Conservation (phyloP, 2,797 vertebrate genomes). For the Acrossocheilus fasciatus region DNA sequence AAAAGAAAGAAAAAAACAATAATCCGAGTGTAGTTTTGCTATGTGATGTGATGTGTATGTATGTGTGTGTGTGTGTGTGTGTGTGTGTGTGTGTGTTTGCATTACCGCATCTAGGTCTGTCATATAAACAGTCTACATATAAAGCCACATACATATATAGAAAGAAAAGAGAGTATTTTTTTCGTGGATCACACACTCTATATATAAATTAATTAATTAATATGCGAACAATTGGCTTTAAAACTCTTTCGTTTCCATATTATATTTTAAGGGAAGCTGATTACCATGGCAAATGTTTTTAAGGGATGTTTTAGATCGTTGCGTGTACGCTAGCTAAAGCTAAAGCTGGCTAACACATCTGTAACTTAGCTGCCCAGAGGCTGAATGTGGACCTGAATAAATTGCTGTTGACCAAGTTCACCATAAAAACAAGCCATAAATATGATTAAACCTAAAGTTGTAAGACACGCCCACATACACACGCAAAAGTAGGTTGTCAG, state of each 20-base stretch:
- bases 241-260: neutral
- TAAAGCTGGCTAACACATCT: constrained; percentile 47
- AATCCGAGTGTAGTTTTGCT: neutral
- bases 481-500: constrained; percentile 1
- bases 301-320: neutral
- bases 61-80: neutral
- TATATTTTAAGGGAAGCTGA: neutral
- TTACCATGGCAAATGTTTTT: constrained; percentile 14
- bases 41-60: neutral
- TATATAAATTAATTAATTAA: neutral
- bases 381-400: neutral
- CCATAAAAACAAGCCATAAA: neutral
- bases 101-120: no score
- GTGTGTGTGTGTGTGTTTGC: neutral
- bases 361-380: constrained; percentile 1
- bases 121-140: neutral
- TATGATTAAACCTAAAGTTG: neutral
- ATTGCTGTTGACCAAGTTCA: neutral
- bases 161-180: neutral
- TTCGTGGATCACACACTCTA: neutral
- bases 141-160: neutral
- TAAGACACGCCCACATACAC: constrained; percentile 31
- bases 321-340: constrained; percentile 19
- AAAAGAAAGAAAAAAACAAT: neutral
- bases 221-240: neutral